phyloP scores from a whole-genome alignment of 2,797 vertebrate species.

The Galaxias olidus region DNA sequence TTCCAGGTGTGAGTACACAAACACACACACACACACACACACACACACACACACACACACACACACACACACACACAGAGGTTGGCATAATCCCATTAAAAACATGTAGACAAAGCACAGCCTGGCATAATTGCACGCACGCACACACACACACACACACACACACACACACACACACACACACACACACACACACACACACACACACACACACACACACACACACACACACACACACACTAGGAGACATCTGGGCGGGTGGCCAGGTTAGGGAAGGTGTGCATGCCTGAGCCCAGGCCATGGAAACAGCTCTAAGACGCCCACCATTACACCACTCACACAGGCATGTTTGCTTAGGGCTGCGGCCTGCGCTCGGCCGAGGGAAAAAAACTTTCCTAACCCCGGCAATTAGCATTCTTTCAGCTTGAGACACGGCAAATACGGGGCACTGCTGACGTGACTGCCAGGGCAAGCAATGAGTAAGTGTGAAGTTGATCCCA shows the following conservation, averaged over 20 bases:
- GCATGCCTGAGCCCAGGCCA: slow-evolving; percentile 70
- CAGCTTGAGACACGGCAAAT: slow-evolving; percentile 64
- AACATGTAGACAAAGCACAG: slow-evolving; percentile 23
- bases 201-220: slow-evolving; percentile 14
- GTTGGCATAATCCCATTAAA: slow-evolving; percentile 16
- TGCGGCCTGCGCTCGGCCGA: slow-evolving; percentile 60
- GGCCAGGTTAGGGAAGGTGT: slow-evolving; percentile 69
- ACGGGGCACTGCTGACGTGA: slow-evolving; percentile 66
- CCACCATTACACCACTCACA: slow-evolving; percentile 77
- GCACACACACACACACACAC: background rate
- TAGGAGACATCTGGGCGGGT: slow-evolving; percentile 51
- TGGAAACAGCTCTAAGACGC: slow-evolving; percentile 70
- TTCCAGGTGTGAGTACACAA: slow-evolving; percentile 69
- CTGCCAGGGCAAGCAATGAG: slow-evolving; percentile 34
- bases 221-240: slow-evolving; percentile 38
- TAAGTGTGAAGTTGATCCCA: background rate
- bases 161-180: slow-evolving; percentile 11
- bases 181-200: slow-evolving; percentile 13
- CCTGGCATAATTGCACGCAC: background rate
- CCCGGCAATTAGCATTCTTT: slow-evolving; percentile 79
- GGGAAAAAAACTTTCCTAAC: slow-evolving; percentile 70
- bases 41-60: slow-evolving; percentile 39
- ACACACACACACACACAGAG: slow-evolving; percentile 31
- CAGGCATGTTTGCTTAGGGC: slow-evolving; percentile 79
- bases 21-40: slow-evolving; percentile 34